phyloP scores from a whole-genome alignment of 2,888 invertebrate species.

The Deroplatys truncata region DNA sequence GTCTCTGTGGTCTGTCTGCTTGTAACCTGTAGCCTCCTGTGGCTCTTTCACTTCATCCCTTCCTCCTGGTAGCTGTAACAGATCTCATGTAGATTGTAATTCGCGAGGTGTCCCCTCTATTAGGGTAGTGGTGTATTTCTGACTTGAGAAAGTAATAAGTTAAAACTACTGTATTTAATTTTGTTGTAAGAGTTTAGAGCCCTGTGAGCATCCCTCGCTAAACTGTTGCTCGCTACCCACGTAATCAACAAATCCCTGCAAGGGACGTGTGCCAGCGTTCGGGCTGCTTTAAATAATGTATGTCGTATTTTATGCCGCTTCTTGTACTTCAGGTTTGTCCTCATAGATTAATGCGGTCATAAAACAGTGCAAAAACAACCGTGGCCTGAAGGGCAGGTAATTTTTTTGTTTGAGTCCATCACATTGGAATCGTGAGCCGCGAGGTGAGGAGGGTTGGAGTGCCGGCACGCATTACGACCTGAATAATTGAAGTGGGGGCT shows the following conservation, averaged over 20 bases:
- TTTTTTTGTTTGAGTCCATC: background rate
- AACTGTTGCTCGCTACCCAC: background rate
- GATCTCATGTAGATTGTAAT: too few species aligned
- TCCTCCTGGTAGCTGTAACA: too few species aligned
- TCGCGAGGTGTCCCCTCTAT: too few species aligned
- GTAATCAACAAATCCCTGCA: background rate
- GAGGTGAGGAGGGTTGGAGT: background rate
- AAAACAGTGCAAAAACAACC: background rate
- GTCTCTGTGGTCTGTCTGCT: too few species aligned
- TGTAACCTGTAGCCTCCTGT: too few species aligned
- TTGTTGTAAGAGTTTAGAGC: too few species aligned
- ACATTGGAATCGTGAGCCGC: background rate
- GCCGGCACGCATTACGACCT: background rate
- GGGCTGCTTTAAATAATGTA: background rate
- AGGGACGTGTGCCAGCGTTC: background rate
- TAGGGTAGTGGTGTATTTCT: too few species aligned
- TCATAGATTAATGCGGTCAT: background rate
- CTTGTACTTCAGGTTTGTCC: background rate
- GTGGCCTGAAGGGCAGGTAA: background rate
- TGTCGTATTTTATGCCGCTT: background rate
- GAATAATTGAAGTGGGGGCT: background rate
- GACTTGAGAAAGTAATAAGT: too few species aligned
- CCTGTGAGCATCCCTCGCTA: too few species aligned
- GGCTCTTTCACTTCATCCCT: too few species aligned
- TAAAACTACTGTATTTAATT: too few species aligned